Percentiles rank a stretch among this genome's conserved stretches.
Conservation (phyloP, 2,113 vertebrate genomes). For the Camelus dromedarius region DNA sequence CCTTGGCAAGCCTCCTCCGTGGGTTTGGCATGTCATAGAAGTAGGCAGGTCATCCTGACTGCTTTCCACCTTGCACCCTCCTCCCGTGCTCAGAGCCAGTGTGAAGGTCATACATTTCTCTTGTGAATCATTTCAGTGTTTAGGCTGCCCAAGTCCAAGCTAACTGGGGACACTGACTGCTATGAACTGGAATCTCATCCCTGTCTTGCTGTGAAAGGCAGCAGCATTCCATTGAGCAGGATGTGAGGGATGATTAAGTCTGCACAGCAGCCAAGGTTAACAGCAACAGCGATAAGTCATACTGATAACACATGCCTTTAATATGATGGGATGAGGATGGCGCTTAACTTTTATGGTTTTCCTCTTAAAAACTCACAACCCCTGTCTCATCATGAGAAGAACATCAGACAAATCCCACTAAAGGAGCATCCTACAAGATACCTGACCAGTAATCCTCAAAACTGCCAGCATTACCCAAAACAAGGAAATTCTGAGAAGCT, state of each 20-base stretch:
- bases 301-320: neutral
- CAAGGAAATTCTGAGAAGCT: neutral
- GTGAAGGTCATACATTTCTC: conserved; percentile 38
- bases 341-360: neutral
- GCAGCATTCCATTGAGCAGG: neutral
- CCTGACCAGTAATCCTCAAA: neutral
- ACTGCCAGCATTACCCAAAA: neutral
- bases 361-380: neutral
- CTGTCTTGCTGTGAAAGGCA: neutral
- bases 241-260: neutral
- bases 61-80: neutral
- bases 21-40: conserved; percentile 14
- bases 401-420: neutral
- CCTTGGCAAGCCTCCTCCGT: neutral
- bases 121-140: conserved; percentile 20
- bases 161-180: neutral
- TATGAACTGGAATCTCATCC: neutral
- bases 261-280: neutral
- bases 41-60: neutral
- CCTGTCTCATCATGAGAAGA: neutral
- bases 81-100: neutral
- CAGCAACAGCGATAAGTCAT: neutral
- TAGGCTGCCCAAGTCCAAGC: neutral
- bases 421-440: neutral
- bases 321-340: neutral